These are phyloP conservation scores for Platorchestia sp. DNA, from an alignment of 1,140 invertebrate genomes.

Conservation along the genomic window DNA sequence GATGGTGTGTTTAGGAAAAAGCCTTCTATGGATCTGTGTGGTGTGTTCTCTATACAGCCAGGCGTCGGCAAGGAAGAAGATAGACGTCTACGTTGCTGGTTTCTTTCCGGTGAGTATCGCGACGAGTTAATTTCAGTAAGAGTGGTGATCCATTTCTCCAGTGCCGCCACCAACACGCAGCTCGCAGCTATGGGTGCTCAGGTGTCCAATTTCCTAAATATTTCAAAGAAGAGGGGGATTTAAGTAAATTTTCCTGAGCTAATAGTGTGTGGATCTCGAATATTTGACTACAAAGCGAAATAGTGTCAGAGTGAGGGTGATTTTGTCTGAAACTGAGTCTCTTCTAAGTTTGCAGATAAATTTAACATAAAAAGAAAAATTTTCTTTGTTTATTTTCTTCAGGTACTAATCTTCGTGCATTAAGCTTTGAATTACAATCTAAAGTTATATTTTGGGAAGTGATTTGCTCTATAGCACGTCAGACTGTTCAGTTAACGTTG, in stretches of 20 bases:
- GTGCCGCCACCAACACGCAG: neutral
- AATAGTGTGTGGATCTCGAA: neutral
- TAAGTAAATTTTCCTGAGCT: neutral
- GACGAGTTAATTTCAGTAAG: neutral
- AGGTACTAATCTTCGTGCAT: too few relatives aligned
- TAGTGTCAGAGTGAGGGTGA: neutral
- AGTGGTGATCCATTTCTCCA: neutral
- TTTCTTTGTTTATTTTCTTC: too few relatives aligned
- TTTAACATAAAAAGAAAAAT: too few relatives aligned
- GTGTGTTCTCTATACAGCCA: neutral
- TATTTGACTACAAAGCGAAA: neutral
- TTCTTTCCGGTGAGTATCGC: slow-evolving; percentile 39
- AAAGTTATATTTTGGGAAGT: too few relatives aligned
- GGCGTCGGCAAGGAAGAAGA: neutral
- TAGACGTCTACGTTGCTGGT: slow-evolving; percentile 20
- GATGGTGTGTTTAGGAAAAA: slow-evolving; percentile 12
- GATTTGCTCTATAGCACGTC: too few relatives aligned
- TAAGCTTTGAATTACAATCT: too few relatives aligned
- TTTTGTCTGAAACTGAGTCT: too few relatives aligned
- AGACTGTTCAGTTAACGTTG: too few relatives aligned
- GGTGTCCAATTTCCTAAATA: neutral
- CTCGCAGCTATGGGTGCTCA: neutral
- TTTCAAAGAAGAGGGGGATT: neutral
- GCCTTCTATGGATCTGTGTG: neutral
- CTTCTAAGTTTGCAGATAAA: too few relatives aligned